Evolutionary conservation across 2,797 vertebrate genomes (phyloP), one percentile per base, ranked within the genome.

Genomic region (Betta splendens): DNA sequence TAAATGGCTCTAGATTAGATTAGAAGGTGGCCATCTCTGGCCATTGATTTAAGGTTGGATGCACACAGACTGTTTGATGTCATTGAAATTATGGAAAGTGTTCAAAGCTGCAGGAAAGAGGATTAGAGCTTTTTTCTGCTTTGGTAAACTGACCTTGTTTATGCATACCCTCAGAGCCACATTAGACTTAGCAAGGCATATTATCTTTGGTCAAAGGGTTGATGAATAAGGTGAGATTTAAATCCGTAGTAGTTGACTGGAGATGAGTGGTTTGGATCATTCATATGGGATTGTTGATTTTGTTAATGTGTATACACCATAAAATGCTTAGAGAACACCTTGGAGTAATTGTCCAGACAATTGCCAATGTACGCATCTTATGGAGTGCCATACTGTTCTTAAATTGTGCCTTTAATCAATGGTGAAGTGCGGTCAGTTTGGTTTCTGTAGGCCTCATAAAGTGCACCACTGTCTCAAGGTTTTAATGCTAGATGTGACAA

Each of bases 401-500:
- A 47, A 53, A 69, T 74, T 69, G 68, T 65, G 44, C 71, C 72
- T 86, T 77, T 77, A 81, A 86, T 86, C 72, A 65, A 51, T 29
- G 23, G 31, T 46, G 63, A 83, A 79, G 72, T 72, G 75, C 55
- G 60, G 62, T 23, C 46, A n/a, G 67, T 61, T 48, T 12, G 26
- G 53, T 50, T 68, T 58, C 53, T 64, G 69, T 25, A 1, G 7
- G 28, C 58, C 74, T 70, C 49, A 46, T 63, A 31, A 73, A 75
- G 77, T 50, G 43, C 16, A 9, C 46, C 45, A 62, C 48, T 64
- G 70, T 85, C 68, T 77, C 82, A 87, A 86, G 81, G 81, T 78
- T 85, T 83, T 69, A 53, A 49, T 73, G 71, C 33, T 85, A 86
- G 84, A 77, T 79, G 75, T 84, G 87, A 88, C 76, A 80, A 81